Evolutionary conservation across 2,888 invertebrate genomes (phyloP).

Genomic region (Spisula subtruncata): DNA sequence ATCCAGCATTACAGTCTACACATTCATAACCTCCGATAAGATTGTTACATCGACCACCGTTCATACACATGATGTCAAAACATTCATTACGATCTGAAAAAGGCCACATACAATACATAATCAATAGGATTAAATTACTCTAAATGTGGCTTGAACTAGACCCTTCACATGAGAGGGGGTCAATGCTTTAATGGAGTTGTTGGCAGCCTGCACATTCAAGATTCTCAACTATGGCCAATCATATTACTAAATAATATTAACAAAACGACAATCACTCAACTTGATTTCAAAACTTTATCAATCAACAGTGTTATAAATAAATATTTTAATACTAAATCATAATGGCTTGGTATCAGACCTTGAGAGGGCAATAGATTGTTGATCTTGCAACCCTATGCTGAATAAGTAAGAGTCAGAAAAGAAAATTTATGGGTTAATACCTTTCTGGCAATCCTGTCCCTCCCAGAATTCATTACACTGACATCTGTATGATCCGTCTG

Average conservation of each 20-base stretch:
- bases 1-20: slow-evolving; percentile 73
- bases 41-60: slow-evolving; percentile 95
- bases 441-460: slow-evolving; percentile 73
- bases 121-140: too few species aligned
- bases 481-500: slow-evolving; percentile 76
- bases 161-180: too few species aligned
- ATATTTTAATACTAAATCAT: too few species aligned
- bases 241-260: not conserved
- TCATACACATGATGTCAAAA: slow-evolving; percentile 56
- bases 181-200: too few species aligned
- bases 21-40: slow-evolving; percentile 94
- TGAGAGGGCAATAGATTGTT: too few species aligned
- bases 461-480: slow-evolving; percentile 87
- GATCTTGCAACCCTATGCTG: too few species aligned
- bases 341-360: too few species aligned
- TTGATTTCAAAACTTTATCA: not conserved
- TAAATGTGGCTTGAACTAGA: too few species aligned
- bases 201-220: too few species aligned
- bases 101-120: not conserved
- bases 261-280: not conserved
- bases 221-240: too few species aligned
- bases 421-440: slow-evolving; percentile 51
- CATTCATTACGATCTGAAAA: slow-evolving; percentile 66
- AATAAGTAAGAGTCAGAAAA: too few species aligned
- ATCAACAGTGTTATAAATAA: too few species aligned